These are phyloP conservation scores for Muscidifurax raptorellus DNA, from an alignment of 1,140 invertebrate species.

Conservation along the genomic window DNA sequence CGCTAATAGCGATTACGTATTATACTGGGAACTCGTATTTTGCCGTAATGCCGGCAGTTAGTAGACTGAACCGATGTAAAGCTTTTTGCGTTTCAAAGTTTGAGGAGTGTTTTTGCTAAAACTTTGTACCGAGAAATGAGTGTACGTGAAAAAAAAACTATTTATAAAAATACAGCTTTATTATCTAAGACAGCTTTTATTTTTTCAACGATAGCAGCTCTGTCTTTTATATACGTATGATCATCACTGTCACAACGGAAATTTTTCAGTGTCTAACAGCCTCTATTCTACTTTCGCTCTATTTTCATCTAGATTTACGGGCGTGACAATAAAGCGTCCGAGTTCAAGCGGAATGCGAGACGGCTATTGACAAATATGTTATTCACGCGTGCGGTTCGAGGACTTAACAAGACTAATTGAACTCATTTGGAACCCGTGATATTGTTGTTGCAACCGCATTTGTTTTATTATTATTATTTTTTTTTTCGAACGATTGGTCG, in stretches of 20 bases:
- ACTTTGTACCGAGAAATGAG: no score
- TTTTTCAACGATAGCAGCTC: no score
- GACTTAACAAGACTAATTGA: constrained; percentile 25
- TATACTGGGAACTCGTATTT: not conserved
- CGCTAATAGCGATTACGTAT: not conserved
- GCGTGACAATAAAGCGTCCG: not conserved
- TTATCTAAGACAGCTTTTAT: no score
- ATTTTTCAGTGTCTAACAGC: no score
- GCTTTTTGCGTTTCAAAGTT: not conserved
- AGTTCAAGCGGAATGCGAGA: constrained; percentile 1
- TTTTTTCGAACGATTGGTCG: not conserved
- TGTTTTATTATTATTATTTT: no score
- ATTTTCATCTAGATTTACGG: not conserved
- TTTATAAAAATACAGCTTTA: no score
- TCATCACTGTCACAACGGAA: no score
- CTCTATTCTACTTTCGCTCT: not conserved
- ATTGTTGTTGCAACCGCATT: not conserved
- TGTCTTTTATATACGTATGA: no score
- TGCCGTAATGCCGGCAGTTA: not conserved
- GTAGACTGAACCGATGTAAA: not conserved
- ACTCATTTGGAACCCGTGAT: constrained; percentile 5
- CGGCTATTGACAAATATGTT: not conserved
- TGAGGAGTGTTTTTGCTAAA: not conserved
- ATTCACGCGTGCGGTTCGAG: not conserved
- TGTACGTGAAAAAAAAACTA: not conserved